Evolutionary conservation across 2,888 invertebrate genomes (phyloP).

Genomic region (Oscheius sp.): DNA sequence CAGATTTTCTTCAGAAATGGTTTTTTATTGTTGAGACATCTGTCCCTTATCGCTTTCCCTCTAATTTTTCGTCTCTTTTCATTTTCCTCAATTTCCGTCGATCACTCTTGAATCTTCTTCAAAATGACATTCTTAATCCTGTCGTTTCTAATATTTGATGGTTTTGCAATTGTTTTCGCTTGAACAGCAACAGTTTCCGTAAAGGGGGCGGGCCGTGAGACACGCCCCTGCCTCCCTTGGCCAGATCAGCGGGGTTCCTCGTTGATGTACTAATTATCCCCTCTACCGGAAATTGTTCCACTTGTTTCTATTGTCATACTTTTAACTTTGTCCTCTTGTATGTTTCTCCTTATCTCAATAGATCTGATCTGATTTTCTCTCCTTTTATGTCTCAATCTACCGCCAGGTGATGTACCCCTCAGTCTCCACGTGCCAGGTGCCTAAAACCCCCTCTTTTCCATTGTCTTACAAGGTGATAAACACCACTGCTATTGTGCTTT

Average conservation of each 20-base stretch:
- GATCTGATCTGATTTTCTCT: not conserved
- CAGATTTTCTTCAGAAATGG: not conserved
- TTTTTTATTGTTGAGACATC: not conserved
- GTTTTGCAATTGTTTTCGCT: too few species aligned
- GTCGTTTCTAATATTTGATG: too few species aligned
- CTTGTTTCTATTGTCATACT: not conserved
- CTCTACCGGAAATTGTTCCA: constrained; percentile 17
- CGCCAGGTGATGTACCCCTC: not conserved
- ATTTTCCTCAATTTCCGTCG: too few species aligned
- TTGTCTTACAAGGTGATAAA: constrained; percentile 29
- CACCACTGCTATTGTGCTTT: constrained; percentile 15
- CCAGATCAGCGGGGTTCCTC: constrained; percentile 25
- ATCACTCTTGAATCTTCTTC: too few species aligned
- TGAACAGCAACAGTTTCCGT: constrained; percentile 16
- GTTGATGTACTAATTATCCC: constrained; percentile 29
- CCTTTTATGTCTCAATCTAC: not conserved
- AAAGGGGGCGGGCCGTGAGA: not conserved
- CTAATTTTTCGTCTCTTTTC: not conserved
- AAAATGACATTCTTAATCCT: too few species aligned
- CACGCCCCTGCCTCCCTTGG: not conserved
- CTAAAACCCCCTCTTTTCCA: too few species aligned
- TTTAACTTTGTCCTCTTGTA: not conserved
- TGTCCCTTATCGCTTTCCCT: not conserved
- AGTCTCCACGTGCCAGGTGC: constrained; percentile 15
- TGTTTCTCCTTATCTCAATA: not conserved